Percentiles rank a stretch among this genome's conserved stretches.
These are phyloP conservation scores for Drosophila seguyi DNA, from an alignment of 1,140 invertebrate species.

Conservation along the genomic window DNA sequence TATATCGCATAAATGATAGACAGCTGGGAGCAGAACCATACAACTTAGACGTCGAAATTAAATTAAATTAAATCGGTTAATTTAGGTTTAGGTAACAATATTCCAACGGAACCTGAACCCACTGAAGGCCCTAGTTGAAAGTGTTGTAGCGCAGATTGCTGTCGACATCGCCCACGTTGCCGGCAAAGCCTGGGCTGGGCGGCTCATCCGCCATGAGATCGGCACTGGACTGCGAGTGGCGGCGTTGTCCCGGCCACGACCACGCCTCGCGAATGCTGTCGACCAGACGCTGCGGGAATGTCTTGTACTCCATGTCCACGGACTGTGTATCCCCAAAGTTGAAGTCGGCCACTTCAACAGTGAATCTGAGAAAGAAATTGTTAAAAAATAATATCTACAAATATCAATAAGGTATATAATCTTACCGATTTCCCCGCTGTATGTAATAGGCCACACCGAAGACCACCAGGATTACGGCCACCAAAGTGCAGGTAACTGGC, in stretches of 20 bases:
- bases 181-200: conserved; percentile 40
- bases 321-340: conserved; percentile 91
- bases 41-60: conserved; percentile 51
- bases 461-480: conserved; percentile 92
- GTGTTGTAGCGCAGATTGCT: conserved; percentile 82
- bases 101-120: conserved; percentile 20
- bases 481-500: conserved; percentile 91
- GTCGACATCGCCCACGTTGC: conserved; percentile 74
- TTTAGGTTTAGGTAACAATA: conserved; percentile 66
- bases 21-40: background rate
- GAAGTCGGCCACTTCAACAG: conserved; percentile 94
- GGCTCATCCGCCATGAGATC: conserved; percentile 75
- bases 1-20: background rate
- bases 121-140: conserved; percentile 56
- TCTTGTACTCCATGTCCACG: conserved; percentile 93
- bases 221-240: conserved; percentile 69
- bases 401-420: background rate
- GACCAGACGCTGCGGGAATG: conserved; percentile 91
- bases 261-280: conserved; percentile 89
- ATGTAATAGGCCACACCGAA: conserved; percentile 94
- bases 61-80: conserved; percentile 72
- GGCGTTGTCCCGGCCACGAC: conserved; percentile 63
- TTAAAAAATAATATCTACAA: background rate
- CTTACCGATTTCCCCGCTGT: conserved; percentile 90
- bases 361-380: conserved; percentile 87